phyloP scores from a whole-genome alignment of 2,888 invertebrate genomes.

The Phasia obesa region DNA sequence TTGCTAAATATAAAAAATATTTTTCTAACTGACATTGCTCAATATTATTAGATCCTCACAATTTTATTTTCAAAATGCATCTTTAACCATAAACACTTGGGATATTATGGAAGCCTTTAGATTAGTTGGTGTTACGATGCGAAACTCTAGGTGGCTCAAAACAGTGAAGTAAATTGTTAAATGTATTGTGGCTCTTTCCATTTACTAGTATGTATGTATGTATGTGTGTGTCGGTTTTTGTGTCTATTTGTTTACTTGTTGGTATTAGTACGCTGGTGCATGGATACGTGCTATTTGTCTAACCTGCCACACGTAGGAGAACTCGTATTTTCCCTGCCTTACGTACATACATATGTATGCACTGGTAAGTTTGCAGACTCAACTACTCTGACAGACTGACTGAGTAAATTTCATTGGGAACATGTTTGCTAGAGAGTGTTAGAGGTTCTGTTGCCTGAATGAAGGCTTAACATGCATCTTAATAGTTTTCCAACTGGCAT shows the following conservation, averaged over 20 bases:
- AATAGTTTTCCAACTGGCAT: slow-evolving; percentile 69
- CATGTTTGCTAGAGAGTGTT: slow-evolving; percentile 43
- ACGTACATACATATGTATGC: too few relatives aligned
- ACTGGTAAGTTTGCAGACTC: slow-evolving; percentile 51
- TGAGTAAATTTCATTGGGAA: slow-evolving; percentile 65
- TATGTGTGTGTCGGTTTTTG: not conserved
- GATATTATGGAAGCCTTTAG: slow-evolving; percentile 56
- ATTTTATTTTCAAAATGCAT: slow-evolving; percentile 54
- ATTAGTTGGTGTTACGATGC: slow-evolving; percentile 52
- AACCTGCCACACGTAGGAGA: slow-evolving; percentile 54
- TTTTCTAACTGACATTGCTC: slow-evolving; percentile 42
- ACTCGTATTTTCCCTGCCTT: slow-evolving; percentile 37
- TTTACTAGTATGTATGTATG: not conserved
- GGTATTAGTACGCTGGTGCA: slow-evolving; percentile 46
- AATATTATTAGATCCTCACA: slow-evolving; percentile 42
- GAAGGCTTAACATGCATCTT: slow-evolving; percentile 70
- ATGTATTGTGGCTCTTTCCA: slow-evolving; percentile 37
- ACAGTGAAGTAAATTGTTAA: slow-evolving; percentile 43
- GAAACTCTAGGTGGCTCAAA: slow-evolving; percentile 36
- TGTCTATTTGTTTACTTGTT: slow-evolving; percentile 13
- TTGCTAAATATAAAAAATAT: not conserved
- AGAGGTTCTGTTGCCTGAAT: slow-evolving; percentile 56
- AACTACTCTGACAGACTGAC: slow-evolving; percentile 31
- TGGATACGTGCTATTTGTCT: slow-evolving; percentile 60
- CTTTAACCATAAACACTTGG: slow-evolving; percentile 60